Evolutionary conservation across 2,888 invertebrate genomes (phyloP), one percentile per base, ranked within the genome.

Genomic region (Parnassius orleans): DNA sequence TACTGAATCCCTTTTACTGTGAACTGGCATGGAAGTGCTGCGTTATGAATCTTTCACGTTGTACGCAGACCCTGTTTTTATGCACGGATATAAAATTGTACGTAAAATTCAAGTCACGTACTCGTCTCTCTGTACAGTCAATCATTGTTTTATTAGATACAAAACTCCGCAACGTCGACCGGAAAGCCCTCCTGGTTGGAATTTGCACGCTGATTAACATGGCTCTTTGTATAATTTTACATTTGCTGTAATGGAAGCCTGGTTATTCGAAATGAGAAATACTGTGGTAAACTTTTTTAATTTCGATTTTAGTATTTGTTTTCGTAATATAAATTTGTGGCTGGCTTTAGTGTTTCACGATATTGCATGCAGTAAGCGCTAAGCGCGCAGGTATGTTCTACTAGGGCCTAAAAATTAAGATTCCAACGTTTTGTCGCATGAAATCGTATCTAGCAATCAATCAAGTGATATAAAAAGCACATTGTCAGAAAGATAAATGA

Each of bases 81-180:
- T 78, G 82, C 76, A 68, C 63, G 75, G 76, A 71, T 83, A 85
- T 87, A 87, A 88, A 89, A 86, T 82, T 78, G 80, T 62, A 73
- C 80, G 77, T 85, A 81, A 86, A 85, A 89, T 86, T 87, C 85
- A 59, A 75, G 83, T 78, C 87, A 87, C 89, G 86, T 83, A 65
- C 68, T 60, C 69, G 73, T 75, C 75, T 76, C 75, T 69, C 75
- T 66, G 79, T 78, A 80, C 76, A 87, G 87, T 89, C 87, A 84
- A 89, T 89, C 87, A 88, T 90, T 88, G 86, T 88, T 89, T 90
- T 87, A 89, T 86, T 87, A 82, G 81, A 72, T 71, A 76, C 75
- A 70, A 72, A 72, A 72, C 74, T 72, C 73, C 70, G 68, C 67
- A 42, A 19, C 63, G 58, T 65, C 55, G 66, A 64, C 68, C 72